Evolutionary conservation across 2,113 vertebrate genomes (phyloP), one percentile per base, ranked within the genome.

Genomic region (Onychorhynchus coronatus): DNA sequence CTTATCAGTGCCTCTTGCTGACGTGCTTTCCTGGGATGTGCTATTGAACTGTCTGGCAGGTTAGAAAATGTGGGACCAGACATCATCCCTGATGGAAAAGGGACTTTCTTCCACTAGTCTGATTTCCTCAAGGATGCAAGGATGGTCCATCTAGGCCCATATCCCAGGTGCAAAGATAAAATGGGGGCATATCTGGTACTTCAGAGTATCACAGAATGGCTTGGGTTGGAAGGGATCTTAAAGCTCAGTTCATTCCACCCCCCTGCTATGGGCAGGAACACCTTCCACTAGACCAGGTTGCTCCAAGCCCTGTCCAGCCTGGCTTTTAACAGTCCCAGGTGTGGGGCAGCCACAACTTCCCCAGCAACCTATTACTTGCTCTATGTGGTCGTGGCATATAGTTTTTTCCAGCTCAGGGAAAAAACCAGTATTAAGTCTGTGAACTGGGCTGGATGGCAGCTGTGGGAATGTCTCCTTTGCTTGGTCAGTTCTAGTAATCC

Each of bases 1-100:
- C 19, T 56, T 42, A 6, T 5, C 17, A 1, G 18, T 55, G 17
- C 49, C 53, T 77, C 31, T 49, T 1, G 0, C 56, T 14, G 3
- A 5, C 47, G 6, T 0, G 0, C 27, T 52, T 74, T 53, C 31
- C 50, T n/a, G 31, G 79, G 49, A 17, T 5, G 3, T 62, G 61
- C 24, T 33, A 21, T 14, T 49, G 55, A 62, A 12, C n/a, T 66
- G 1, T 6, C 55, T 61, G 21, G 39, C 30, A 49, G 74, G 30
- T 31, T 50, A 42, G 11, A 17, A 86, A 86, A 61, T 4, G 8
- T 6, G 27, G 41, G 44, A 70, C 18, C 49, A 73, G 67, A 28
- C 28, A 16, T 18, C 53, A 65, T 19, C 19, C 37, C 37, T 12
- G 12, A 3, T 41, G 17, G n/a, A 56, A 62, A 44, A 3, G 0